Evolutionary conservation across 2,797 vertebrate genomes (phyloP).

Genomic region (Rhodeus uyekii): DNA sequence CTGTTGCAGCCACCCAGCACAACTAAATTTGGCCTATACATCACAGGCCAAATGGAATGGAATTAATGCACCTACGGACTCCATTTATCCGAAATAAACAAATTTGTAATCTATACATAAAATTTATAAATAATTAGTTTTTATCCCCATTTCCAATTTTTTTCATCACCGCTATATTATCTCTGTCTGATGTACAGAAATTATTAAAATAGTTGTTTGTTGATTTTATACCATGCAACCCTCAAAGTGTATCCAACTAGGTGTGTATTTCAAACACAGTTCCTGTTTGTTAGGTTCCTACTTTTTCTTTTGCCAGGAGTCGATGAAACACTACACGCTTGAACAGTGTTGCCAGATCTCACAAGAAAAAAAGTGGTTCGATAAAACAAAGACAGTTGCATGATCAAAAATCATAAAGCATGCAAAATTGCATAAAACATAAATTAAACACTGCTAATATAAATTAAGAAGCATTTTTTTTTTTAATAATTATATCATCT

Average conservation of each 20-base stretch:
- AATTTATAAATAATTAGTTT: too few species aligned
- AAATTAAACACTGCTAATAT: neutral
- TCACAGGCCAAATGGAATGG: too few species aligned
- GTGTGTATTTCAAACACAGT: neutral
- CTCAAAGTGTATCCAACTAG: neutral
- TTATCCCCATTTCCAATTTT: too few species aligned
- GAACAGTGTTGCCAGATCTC: neutral
- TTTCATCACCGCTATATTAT: neutral
- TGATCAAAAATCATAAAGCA: neutral
- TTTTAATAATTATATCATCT: neutral
- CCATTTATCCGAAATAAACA: too few species aligned
- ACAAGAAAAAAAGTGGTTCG: neutral
- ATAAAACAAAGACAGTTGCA: neutral
- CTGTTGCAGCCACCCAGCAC: too few species aligned
- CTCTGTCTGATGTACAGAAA: neutral
- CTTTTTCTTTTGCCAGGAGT: neutral
- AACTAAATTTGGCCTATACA: too few species aligned
- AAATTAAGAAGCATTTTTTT: neutral
- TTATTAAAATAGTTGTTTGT: neutral
- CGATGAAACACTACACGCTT: neutral
- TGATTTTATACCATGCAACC: neutral
- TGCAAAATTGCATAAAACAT: neutral
- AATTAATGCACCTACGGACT: too few species aligned
- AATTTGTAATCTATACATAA: too few species aligned
- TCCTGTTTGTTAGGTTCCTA: neutral